Evolutionary conservation across 2,888 invertebrate genomes (phyloP), one percentile per base, ranked within the genome.

Genomic region (Oscheius sp.): DNA sequence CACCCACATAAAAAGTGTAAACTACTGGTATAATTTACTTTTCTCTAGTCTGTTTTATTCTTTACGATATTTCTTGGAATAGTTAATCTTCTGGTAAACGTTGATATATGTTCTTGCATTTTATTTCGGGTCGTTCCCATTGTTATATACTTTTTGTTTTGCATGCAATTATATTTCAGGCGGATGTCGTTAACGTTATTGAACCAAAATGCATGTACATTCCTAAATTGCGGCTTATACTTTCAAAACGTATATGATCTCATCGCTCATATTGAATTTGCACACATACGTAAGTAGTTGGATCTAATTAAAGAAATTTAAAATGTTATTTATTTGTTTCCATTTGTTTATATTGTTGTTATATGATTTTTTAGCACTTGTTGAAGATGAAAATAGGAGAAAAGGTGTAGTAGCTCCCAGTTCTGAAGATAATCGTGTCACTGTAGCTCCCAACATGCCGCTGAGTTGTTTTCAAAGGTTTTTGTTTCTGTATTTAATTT

Each of bases 271-370:
- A 71, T 77, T 9, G 77, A 77, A 41, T 74, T 68, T 45, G 66
- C 62, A 20, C 77, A 77, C 47, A 74, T 77, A 24, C 77, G 75
- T 75, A 44, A 57, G 71, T 65, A n/a, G n/a, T n/a, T n/a, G n/a
- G n/a, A n/a, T n/a, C n/a, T n/a, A n/a, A n/a, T n/a, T n/a, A n/a
- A n/a, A n/a, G n/a, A n/a, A n/a, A n/a, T n/a, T n/a, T n/a, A n/a
- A n/a, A n/a, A n/a, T n/a, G n/a, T n/a, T n/a, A n/a, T n/a, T n/a
- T n/a, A n/a, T n/a, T n/a, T n/a, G n/a, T n/a, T n/a, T n/a, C n/a
- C n/a, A n/a, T n/a, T n/a, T n/a, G n/a, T n/a, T n/a, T n/a, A n/a
- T 41, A 41, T 41, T 1, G 6, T 22, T 36, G 47, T 17, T n/a
- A n/a, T n/a, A n/a, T n/a, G n/a, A n/a, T n/a, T n/a, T 65, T 68